Evolutionary conservation across 2,797 vertebrate species (phyloP), one percentile per base, ranked within the genome.

Genomic region (Aplochiton taeniatus): DNA sequence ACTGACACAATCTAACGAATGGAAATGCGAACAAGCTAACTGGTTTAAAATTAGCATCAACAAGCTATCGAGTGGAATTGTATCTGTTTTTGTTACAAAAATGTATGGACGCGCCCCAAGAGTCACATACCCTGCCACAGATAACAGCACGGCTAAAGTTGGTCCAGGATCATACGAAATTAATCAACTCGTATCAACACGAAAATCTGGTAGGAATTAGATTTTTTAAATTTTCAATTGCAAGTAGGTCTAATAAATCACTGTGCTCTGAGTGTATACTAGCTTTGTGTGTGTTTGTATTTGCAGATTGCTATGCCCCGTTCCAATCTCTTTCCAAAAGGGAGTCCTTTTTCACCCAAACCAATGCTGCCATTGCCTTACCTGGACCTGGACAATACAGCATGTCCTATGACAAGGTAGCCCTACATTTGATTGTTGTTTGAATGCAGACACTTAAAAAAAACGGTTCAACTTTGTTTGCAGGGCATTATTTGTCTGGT

Each of bases 321-420:
- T 93, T 91, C 72, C 68, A 90, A 68, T 88, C 89, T 6, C 63
- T 92, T 61, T 77, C 81, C 51, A 73, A 59, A 41, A 84, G 91
- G 70, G 65, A 67, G 16, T 59, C 83, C 19, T 0, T 71, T 13
- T 78, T 86, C 49, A 64, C 45, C 19, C 68, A 57, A 49, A 63
- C 74, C 18, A 64, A 12, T 54, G 65, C 68, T 14, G 65, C 3
- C 0, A 42, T 67, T 4, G 9, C 42, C 13, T 55, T 63, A 55
- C 90, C 91, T 56, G 90, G 86, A 70, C 91, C 91, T 11, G 91
- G 83, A 41, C 76, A 88, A n/a, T 91, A 91, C 61, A 72, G 88
- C 72, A 48, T 44, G 61, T 69, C 75, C 58, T 78, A 79, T 41
- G 52, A 72, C 4, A 71, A 82, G 75, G 80, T 87, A 54, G 31